phyloP scores from a whole-genome alignment of 2,113 vertebrate species.

The Tichodroma muraria region DNA sequence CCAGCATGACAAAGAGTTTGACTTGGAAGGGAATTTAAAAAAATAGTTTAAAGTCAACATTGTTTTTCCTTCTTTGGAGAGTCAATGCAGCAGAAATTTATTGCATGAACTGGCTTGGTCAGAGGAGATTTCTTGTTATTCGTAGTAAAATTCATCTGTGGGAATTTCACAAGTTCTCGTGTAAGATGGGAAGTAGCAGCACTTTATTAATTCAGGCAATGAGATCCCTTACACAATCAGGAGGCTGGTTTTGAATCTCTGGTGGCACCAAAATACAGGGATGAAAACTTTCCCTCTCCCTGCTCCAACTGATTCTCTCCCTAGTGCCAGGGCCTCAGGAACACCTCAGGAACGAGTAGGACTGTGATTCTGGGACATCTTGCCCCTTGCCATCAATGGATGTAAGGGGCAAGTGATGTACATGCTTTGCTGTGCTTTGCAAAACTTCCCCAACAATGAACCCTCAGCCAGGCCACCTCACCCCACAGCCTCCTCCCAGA shows the following conservation, averaged over 20 bases:
- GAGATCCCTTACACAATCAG: background rate
- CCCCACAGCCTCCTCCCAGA: background rate
- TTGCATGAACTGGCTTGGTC: fast-evolving
- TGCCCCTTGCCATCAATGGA: fast-evolving
- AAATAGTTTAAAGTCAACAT: background rate
- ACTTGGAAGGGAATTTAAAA: background rate
- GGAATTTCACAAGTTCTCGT: background rate
- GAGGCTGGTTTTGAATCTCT: background rate
- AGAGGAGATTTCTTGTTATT: background rate
- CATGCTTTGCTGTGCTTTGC: background rate
- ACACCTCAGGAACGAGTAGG: background rate
- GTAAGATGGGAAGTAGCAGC: background rate
- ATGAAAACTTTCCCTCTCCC: background rate
- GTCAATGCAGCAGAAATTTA: background rate
- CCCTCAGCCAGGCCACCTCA: background rate
- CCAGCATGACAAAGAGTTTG: fast-evolving
- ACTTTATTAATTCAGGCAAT: background rate
- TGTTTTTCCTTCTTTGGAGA: background rate
- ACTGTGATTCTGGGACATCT: fast-evolving
- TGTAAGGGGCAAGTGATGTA: background rate
- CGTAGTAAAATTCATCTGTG: background rate
- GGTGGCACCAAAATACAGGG: background rate
- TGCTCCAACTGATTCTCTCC: no score
- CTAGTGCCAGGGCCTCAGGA: background rate
- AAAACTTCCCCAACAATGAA: fast-evolving